Evolutionary conservation across 2,113 vertebrate species (phyloP), one percentile per base, ranked within the genome.

Genomic region (Heterocephalus glaber): DNA sequence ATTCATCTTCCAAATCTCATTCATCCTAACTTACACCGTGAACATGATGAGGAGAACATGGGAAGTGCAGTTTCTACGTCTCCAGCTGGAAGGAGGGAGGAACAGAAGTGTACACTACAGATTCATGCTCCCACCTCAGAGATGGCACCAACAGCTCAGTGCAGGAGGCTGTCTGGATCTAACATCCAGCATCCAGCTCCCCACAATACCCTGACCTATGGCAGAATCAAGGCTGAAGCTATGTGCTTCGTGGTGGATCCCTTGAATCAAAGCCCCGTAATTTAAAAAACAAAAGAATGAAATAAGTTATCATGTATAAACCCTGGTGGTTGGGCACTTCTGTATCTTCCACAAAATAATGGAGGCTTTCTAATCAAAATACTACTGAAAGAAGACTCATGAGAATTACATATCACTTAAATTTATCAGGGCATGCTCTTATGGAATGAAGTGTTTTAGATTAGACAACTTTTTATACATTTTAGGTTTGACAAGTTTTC

Each of bases 321-420:
- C n/a, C 35, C 11, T 87, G 28, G 80, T 38, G 83, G 28, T 83
- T 94, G 96, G 86, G 26, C 38, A 49, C 19, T 86, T 86, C 14
- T 28, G n/a, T 41, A 28, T 83, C 28, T 87, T n/a, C 24, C 35
- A 70, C 19, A 58, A 38, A 96, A 17, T 30, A 93, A 86, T 85
- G 44, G 41, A 84, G 44, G 35, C 7, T 76, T 94, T 95, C 52
- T 89, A 90, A 77, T 77, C 16, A 85, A 90, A 92, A 95, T 47
- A 65, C 6, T 80, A 12, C 44, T 81, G 58, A 85, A 88, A 24
- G 5, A 28, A 49, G 19, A 77, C 86, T 77, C 90, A 61, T 66
- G 22, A 79, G 38, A 58, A 54, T n/a, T 68, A 66, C 16, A 1
- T 65, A 35, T 68, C 22, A 72, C 26, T 92, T 86, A 93, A 26